Percentiles rank a stretch among this genome's conserved stretches.
Evolutionary conservation across 2,888 invertebrate species (phyloP).

Genomic region (Cantharis rufa): DNA sequence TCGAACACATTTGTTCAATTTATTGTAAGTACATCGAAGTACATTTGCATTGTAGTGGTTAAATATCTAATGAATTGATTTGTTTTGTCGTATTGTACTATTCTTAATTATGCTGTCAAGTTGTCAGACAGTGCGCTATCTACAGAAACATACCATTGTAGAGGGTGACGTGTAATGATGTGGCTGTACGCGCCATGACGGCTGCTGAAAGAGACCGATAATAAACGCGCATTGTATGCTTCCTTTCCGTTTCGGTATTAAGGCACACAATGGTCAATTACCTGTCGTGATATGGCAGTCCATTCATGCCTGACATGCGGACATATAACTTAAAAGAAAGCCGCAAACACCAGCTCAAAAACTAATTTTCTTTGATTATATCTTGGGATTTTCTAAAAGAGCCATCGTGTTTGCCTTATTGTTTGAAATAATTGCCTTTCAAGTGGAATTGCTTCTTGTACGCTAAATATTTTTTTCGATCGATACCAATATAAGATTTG

Average conservation of each 20-base stretch:
- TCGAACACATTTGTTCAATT: neutral
- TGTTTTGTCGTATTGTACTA: conserved; percentile 48
- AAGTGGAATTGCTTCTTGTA: conserved; percentile 12
- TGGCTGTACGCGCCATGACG: conserved; percentile 48
- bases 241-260: conserved; percentile 49
- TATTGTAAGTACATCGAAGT: neutral
- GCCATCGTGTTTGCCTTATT: conserved; percentile 28
- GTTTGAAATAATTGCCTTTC: conserved; percentile 30
- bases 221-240: conserved; percentile 52
- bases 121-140: conserved; percentile 49
- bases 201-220: conserved; percentile 51
- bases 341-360: conserved; percentile 37
- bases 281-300: conserved; percentile 51
- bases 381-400: conserved; percentile 39
- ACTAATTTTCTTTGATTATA: conserved; percentile 45
- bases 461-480: conserved; percentile 5
- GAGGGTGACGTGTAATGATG: conserved; percentile 50
- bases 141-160: conserved; percentile 43
- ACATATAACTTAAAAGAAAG: conserved; percentile 39
- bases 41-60: conserved; percentile 13
- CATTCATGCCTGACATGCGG: conserved; percentile 40
- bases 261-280: conserved; percentile 53
- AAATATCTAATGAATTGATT: conserved; percentile 41
- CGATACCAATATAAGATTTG: conserved; percentile 5
- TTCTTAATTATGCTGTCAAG: conserved; percentile 54